Evolutionary conservation across 2,888 invertebrate species (phyloP), one percentile per base, ranked within the genome.

Genomic region (Ferrisia virgata): DNA sequence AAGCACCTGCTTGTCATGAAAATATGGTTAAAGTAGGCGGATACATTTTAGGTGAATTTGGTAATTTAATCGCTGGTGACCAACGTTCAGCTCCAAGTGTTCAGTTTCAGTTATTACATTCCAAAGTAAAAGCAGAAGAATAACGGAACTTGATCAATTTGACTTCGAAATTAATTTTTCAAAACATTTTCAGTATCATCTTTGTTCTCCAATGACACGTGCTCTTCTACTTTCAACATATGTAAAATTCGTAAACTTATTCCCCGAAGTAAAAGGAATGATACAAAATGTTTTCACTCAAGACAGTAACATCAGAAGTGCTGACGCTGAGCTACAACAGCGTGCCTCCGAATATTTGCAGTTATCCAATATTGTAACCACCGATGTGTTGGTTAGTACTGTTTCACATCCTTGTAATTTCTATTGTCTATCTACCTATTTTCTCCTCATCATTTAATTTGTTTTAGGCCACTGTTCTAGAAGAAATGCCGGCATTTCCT

Each of bases 21-120:
- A 99, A 99, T 89, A 99, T 99, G 99, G 99, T 99, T 0, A 99
- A 99, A 92, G 99, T 99, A 84, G 99, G 99, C 85, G 99, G 99
- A 83, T 99, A 99, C 88, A 99, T 99, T 87, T 92, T 99, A 85
- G 99, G 99, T 86, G 99, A 99, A 90, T 99, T 99, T 90, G 99
- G 99, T 83, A 99, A 99, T 90, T 92, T 99, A 85, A 99, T 99
- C 89, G 99, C 99, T 87, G 99, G 99, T 18, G 99, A 99, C 89
- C 95, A 96, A 85, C 92, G 99, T 85, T 99, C 99, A 78, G 97
- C 98, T 84, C 99, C 99, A 9, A 91, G 94, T 88, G 97, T 99
- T 86, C 99, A 99, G 90, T 99, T 99, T 91, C 97, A 98, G 89
- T 91, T 99, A 85, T 91, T 99, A 86, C 99, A 99, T 92, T 98